Evolutionary conservation across 2,888 invertebrate species (phyloP).

Genomic region (Pecten maximus): DNA sequence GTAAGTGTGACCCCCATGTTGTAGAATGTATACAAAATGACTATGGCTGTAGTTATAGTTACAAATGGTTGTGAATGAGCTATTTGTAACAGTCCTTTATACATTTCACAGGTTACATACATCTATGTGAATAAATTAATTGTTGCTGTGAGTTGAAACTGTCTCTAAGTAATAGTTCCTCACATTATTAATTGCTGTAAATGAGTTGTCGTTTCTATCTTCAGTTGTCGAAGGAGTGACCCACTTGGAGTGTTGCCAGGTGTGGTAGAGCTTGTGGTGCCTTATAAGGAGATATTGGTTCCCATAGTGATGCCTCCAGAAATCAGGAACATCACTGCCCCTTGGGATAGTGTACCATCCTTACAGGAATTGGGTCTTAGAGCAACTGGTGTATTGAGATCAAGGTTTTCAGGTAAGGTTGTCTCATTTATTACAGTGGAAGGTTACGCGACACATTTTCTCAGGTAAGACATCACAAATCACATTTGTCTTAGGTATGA

Average conservation of each 20-base stretch:
- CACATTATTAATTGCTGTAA: neutral
- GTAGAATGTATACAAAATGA: no score
- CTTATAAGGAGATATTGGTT: slow-evolving; percentile 11
- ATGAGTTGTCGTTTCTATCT: neutral
- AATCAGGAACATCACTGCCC: neutral
- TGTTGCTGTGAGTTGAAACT: no score
- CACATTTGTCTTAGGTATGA: no score
- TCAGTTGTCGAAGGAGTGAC: neutral
- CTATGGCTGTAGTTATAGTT: no score
- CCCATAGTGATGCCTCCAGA: slow-evolving; percentile 19
- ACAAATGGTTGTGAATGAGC: no score
- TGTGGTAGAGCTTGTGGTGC: neutral
- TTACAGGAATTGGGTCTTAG: neutral
- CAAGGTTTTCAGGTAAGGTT: neutral
- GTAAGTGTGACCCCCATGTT: no score
- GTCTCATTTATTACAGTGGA: neutral
- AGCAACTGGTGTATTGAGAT: neutral
- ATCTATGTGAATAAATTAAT: no score
- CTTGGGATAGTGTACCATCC: neutral
- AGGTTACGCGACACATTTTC: neutral
- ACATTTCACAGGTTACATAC: no score
- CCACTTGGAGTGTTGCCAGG: neutral
- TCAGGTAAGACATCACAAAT: no score
- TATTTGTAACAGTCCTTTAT: no score
- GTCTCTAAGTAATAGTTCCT: no score